Percentiles rank a stretch among this genome's conserved stretches.
phyloP scores from a whole-genome alignment of 2,888 invertebrate genomes.

The Chaetoderma sp. region DNA sequence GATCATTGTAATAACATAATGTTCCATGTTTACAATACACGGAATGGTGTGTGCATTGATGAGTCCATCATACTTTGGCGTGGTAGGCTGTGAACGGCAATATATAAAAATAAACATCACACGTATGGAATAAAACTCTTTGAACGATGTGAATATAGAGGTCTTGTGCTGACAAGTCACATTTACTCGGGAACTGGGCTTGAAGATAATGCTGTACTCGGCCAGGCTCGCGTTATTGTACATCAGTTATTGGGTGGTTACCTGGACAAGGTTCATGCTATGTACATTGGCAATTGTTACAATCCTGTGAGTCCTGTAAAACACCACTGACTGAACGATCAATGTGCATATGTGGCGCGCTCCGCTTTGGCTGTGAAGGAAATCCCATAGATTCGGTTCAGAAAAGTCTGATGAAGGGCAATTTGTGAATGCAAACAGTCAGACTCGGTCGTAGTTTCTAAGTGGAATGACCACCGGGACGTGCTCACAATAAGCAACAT shows the following conservation, averaged over 20 bases:
- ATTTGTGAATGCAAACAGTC: conserved; percentile 19
- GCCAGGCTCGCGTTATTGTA: conserved; percentile 15
- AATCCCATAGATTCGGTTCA: conserved; percentile 21
- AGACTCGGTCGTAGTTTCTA: conserved; percentile 13
- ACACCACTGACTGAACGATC: not conserved
- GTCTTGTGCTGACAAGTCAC: conserved; percentile 8
- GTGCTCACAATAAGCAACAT: conserved; percentile 23
- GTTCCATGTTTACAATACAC: conserved; percentile 11
- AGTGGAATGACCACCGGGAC: conserved; percentile 26
- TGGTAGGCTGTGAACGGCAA: conserved; percentile 14
- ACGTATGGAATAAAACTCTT: conserved; percentile 24
- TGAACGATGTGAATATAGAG: conserved; percentile 18
- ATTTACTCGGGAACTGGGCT: conserved; percentile 3
- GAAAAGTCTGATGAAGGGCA: conserved; percentile 28
- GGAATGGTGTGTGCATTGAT: conserved; percentile 11
- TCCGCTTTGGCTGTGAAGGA: conserved; percentile 11
- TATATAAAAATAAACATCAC: conserved; percentile 16
- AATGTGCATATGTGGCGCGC: conserved; percentile 20
- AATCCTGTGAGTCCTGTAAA: conserved; percentile 18
- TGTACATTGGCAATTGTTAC: conserved; percentile 24
- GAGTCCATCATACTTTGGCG: conserved; percentile 29
- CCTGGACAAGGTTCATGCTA: conserved; percentile 17
- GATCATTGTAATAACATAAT: conserved; percentile 16
- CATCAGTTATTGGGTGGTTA: conserved; percentile 9
- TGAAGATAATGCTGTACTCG: conserved; percentile 1